Percentiles rank a stretch among this genome's conserved stretches.
These are phyloP conservation scores for Sula dactylatra DNA, from an alignment of 2,113 vertebrate genomes.

Conservation along the genomic window DNA sequence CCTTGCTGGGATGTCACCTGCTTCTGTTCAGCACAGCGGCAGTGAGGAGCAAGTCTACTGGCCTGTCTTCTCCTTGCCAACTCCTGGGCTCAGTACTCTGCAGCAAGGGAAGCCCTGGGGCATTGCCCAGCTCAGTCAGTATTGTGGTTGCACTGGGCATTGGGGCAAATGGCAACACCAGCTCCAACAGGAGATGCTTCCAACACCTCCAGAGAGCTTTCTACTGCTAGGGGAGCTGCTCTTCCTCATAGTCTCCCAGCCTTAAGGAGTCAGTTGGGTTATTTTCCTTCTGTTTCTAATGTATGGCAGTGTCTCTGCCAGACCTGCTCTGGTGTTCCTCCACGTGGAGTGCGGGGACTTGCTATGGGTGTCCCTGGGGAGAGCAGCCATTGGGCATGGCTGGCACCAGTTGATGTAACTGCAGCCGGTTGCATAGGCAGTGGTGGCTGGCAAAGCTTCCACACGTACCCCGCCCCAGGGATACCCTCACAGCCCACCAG, in stretches of 20 bases:
- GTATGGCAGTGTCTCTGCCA: background rate
- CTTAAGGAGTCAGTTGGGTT: background rate
- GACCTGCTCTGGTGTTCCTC: background rate
- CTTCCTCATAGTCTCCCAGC: background rate
- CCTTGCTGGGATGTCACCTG: background rate
- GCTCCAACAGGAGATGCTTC: background rate
- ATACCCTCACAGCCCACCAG: background rate
- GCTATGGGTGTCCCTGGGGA: background rate
- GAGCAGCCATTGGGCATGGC: background rate
- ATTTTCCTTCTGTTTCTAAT: background rate
- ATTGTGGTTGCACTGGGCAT: too few species aligned
- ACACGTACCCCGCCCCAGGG: accelerated
- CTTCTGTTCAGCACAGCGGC: accelerated
- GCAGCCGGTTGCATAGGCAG: background rate
- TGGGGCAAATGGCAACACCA: background rate
- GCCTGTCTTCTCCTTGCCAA: background rate
- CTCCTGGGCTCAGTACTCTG: background rate
- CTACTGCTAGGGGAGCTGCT: background rate
- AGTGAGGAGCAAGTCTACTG: background rate
- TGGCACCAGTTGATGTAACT: background rate
- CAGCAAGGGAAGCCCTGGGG: background rate
- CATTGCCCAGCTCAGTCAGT: background rate
- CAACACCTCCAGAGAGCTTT: background rate
- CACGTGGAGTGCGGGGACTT: background rate
- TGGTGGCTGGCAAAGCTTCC: background rate